Evolutionary conservation across 35 echinoderm and acorn worm genomes (phyloP).

Genomic region (Heliocidaris tuberculata): DNA sequence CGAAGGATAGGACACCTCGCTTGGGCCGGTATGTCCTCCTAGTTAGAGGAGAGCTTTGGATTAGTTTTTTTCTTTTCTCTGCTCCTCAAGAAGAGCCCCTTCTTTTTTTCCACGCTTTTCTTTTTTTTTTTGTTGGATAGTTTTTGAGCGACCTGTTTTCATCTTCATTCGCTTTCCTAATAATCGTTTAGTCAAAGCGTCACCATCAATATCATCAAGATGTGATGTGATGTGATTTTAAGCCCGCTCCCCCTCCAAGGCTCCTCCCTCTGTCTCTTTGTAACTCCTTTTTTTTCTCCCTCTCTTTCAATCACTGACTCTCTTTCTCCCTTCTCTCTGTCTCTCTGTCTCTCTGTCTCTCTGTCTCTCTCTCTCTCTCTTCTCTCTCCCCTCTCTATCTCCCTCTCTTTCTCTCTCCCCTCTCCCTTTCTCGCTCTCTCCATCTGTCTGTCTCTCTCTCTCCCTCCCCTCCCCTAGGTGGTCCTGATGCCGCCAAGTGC

Average conservation of each 20-base stretch:
- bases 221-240: no score
- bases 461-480: constrained; percentile 49
- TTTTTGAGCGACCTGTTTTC: background rate
- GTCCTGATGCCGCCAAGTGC: constrained; percentile 73
- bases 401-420: background rate
- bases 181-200: background rate
- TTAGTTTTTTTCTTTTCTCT: no score
- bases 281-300: background rate
- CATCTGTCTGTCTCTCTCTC: background rate
- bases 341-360: no score
- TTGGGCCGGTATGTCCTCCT: constrained; percentile 64
- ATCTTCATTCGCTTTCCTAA: background rate
- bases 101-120: no score
- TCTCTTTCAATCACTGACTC: background rate
- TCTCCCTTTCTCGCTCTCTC: background rate
- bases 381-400: background rate
- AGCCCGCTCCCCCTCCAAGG: no score
- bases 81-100: no score
- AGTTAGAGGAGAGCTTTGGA: no score
- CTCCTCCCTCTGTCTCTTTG: background rate
- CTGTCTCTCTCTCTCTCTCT: background rate
- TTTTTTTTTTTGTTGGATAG: no score
- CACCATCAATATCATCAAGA: background rate
- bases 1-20: constrained; percentile 86
- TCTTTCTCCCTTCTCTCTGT: no score